Evolutionary conservation across 2,113 vertebrate species (phyloP).

Genomic region (Lampris megalopsis): DNA sequence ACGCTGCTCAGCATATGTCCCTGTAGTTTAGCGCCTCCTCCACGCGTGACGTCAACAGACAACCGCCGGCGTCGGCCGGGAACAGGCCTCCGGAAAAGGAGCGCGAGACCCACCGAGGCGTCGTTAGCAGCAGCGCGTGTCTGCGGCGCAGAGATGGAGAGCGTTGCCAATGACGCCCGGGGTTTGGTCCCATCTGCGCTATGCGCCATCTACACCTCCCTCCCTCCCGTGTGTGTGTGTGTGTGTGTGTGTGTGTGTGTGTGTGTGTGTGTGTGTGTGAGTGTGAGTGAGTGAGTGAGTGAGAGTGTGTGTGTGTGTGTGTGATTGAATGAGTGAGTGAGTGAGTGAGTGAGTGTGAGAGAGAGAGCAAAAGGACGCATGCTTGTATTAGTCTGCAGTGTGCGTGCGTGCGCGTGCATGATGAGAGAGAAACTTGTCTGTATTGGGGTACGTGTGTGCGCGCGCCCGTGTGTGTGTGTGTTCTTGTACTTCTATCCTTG

Average conservation of each 20-base stretch:
- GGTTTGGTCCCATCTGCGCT: slow-evolving; percentile 72
- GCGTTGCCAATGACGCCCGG: slow-evolving; percentile 61
- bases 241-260: slow-evolving; percentile 13
- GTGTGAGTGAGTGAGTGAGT: not conserved
- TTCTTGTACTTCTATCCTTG: too few relatives aligned
- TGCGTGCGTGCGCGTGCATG: too few relatives aligned
- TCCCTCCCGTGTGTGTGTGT: slow-evolving; percentile 39
- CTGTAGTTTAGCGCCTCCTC: slow-evolving; percentile 46
- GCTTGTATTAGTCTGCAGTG: too few relatives aligned
- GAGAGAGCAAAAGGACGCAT: too few relatives aligned
- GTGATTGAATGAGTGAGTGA: too few relatives aligned
- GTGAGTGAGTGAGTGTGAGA: too few relatives aligned
- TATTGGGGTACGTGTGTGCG: too few relatives aligned
- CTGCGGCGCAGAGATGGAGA: slow-evolving; percentile 21
- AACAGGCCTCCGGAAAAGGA: slow-evolving; percentile 17
- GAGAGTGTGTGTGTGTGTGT: not conserved
- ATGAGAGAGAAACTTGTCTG: too few relatives aligned
- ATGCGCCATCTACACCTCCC: slow-evolving; percentile 54
- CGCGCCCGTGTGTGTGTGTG: too few relatives aligned
- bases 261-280: not conserved
- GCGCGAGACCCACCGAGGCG: slow-evolving; percentile 20
- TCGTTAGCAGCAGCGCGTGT: slow-evolving; percentile 11
- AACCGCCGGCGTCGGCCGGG: slow-evolving; percentile 16
- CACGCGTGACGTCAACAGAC: slow-evolving; percentile 42
- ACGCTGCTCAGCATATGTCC: slow-evolving; percentile 57